A percentile compares a stretch with the other conserved stretches of the same genome.
Evolutionary conservation across 2,888 invertebrate species (phyloP).

Genomic region (Pandemis heparana): DNA sequence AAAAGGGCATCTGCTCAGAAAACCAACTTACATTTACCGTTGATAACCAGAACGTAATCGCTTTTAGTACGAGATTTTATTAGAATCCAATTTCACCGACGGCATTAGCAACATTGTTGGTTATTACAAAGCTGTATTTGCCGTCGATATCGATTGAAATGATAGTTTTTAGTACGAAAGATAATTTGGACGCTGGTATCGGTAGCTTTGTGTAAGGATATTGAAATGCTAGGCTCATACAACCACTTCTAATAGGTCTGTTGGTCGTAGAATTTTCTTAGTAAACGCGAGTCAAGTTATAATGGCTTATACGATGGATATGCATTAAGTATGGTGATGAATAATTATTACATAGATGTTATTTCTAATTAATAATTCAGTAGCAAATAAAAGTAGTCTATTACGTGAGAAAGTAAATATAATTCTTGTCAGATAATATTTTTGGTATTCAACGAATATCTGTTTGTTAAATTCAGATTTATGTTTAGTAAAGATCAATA

Average conservation of each 20-base stretch:
- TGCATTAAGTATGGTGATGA: background rate
- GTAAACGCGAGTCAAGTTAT: background rate
- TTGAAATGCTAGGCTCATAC: background rate
- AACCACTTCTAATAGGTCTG: background rate
- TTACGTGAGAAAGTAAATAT: background rate
- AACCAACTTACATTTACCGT: conserved; percentile 1
- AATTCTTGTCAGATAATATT: background rate
- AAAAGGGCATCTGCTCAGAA: conserved; percentile 11
- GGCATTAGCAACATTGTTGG: background rate
- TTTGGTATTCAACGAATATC: too few relatives aligned
- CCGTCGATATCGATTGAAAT: background rate
- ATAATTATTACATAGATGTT: conserved; percentile 2
- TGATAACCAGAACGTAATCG: background rate
- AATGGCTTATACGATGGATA: background rate
- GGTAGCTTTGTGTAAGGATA: background rate
- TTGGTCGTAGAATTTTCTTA: background rate
- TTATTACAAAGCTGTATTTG: conserved; percentile 7
- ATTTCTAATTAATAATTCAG: conserved; percentile 1
- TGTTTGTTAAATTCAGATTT: too few relatives aligned
- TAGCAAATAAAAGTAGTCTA: background rate
- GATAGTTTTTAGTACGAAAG: background rate
- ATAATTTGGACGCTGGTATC: background rate
- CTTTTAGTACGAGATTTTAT: background rate
- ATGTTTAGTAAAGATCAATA: too few relatives aligned
- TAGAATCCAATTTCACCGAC: conserved; percentile 3